These are phyloP conservation scores for Leucophenga varia DNA, from an alignment of 1,140 invertebrate genomes.

Conservation along the genomic window DNA sequence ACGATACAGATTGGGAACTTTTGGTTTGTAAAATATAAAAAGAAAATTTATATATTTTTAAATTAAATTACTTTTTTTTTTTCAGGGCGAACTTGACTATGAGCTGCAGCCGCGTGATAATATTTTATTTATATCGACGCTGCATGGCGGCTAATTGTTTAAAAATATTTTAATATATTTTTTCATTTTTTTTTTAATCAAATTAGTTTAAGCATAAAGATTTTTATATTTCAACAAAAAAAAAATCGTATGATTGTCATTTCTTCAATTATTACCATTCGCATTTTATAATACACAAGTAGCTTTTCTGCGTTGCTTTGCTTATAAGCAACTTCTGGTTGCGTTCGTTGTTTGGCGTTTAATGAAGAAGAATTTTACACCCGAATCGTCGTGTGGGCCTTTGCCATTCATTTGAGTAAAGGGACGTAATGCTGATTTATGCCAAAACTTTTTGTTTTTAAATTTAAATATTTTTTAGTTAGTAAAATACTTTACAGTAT, in stretches of 20 bases:
- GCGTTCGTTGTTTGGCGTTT: no score
- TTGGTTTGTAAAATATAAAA: conserved; percentile 60
- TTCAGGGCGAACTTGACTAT: conserved; percentile 60
- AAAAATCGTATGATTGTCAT: neutral
- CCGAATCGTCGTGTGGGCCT: conserved; percentile 17
- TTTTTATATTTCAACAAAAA: no score
- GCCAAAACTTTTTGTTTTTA: no score
- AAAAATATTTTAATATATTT: no score
- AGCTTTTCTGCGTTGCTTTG: no score
- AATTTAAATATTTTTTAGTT: no score
- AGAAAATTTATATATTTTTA: neutral
- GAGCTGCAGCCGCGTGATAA: conserved; percentile 59
- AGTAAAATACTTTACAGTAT: no score
- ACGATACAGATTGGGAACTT: conserved; percentile 93
- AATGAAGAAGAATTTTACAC: conserved; percentile 20
- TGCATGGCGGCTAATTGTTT: conserved; percentile 61
- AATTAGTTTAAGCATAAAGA: no score
- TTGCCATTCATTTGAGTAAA: conserved; percentile 6
- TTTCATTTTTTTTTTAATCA: no score
- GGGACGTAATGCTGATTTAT: conserved; percentile 25
- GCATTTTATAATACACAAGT: no score
- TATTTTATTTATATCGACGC: conserved; percentile 63
- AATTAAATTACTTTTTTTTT: neutral
- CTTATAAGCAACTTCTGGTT: no score
- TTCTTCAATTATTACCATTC: neutral